Percentiles rank a stretch among this genome's conserved stretches.
These are phyloP conservation scores for Psephotus haematonotus DNA, from an alignment of 2,113 vertebrate species.

Conservation along the genomic window DNA sequence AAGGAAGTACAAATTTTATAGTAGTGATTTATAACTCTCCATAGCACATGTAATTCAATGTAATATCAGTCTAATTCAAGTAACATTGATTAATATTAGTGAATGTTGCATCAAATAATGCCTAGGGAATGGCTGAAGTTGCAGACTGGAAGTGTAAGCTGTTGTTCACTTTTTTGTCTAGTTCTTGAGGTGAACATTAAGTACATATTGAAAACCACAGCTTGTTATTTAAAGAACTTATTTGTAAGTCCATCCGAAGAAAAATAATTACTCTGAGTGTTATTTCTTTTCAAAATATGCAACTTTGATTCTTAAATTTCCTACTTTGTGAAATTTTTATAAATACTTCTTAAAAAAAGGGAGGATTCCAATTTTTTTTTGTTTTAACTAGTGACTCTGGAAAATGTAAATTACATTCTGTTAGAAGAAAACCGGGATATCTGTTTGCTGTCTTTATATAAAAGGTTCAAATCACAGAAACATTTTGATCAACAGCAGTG, in stretches of 20 bases:
- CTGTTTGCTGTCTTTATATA: neutral
- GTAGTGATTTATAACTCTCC: neutral
- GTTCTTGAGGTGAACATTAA: neutral
- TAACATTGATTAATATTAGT: neutral
- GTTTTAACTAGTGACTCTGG: neutral
- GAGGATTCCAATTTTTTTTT: neutral
- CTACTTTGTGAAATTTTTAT: neutral
- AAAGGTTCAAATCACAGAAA: neutral
- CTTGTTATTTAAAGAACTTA: neutral
- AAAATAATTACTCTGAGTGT: neutral
- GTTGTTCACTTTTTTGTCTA: neutral
- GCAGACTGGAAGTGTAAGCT: neutral
- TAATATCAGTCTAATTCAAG: constrained; percentile 21
- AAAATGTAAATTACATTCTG: neutral
- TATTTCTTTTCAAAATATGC: neutral
- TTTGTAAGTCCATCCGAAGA: neutral
- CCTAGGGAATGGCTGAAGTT: neutral
- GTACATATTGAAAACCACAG: neutral
- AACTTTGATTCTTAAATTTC: neutral
- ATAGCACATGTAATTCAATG: neutral
- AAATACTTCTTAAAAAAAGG: neutral
- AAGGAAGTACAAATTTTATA: neutral
- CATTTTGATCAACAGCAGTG: neutral
- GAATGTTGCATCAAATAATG: neutral
- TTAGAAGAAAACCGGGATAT: neutral